Percentiles rank a stretch among this genome's conserved stretches.
Conservation (phyloP, 2,888 invertebrate species). For the Hyppa rectilinea region DNA sequence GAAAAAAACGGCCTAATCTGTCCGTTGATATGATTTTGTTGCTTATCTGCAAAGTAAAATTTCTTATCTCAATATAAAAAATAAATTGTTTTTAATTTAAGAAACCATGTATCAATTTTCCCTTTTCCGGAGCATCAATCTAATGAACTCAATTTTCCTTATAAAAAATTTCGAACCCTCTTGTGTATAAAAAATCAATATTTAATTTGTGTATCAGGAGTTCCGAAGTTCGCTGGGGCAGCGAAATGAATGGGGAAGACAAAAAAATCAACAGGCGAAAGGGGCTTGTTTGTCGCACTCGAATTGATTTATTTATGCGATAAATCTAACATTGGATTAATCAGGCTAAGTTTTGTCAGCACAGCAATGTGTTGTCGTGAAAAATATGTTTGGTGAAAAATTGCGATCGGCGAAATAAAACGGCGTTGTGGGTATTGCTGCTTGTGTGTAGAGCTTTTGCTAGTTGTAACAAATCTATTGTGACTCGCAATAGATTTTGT, state of each 20-base stretch:
- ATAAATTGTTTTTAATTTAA: conserved; percentile 37
- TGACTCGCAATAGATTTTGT: too few species aligned
- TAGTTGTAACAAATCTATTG: conserved; percentile 27
- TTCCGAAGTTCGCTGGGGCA: conserved; percentile 69
- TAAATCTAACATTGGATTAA: conserved; percentile 88
- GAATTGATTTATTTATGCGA: conserved; percentile 86
- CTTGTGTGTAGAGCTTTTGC: conserved; percentile 35
- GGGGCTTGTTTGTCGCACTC: conserved; percentile 80
- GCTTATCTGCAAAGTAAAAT: background rate
- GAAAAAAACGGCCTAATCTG: background rate
- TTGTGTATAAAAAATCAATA: conserved; percentile 67
- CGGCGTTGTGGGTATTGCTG: conserved; percentile 47
- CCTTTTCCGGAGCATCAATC: conserved; percentile 47
- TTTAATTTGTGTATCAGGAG: conserved; percentile 72
- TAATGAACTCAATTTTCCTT: conserved; percentile 64
- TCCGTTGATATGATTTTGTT: background rate
- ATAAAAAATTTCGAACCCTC: conserved; percentile 51
- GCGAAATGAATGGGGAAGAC: conserved; percentile 75
- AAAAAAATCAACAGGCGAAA: conserved; percentile 75
- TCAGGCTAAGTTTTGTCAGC: conserved; percentile 84
- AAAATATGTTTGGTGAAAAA: conserved; percentile 68
- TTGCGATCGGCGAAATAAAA: conserved; percentile 57
- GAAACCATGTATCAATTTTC: conserved; percentile 54
- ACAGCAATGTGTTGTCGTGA: conserved; percentile 79
- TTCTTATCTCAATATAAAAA: conserved; percentile 12